These are phyloP conservation scores for Diorhabda sublineata DNA, from an alignment of 1,140 invertebrate species.

Conservation along the genomic window DNA sequence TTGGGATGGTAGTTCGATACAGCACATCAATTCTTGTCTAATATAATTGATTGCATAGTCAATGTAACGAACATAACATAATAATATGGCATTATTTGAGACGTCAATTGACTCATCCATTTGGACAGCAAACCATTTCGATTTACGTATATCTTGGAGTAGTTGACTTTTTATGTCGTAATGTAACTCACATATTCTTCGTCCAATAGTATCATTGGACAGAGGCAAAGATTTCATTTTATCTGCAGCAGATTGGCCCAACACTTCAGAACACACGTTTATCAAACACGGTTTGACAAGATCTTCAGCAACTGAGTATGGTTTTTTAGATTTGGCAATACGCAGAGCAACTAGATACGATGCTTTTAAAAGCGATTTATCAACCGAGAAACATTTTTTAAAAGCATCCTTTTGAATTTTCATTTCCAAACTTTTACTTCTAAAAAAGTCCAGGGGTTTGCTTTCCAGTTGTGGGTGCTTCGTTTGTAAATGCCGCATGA, in stretches of 20 bases:
- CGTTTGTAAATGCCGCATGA: slow-evolving; percentile 10
- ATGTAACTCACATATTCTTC: slow-evolving; percentile 21
- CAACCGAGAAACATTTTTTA: neutral
- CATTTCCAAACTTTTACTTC: neutral
- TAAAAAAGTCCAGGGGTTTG: neutral
- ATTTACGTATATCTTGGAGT: slow-evolving; percentile 6
- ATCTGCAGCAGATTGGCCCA: neutral
- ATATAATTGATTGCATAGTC: slow-evolving; percentile 18
- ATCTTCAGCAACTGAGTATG: slow-evolving; percentile 19
- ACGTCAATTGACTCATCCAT: slow-evolving; percentile 14
- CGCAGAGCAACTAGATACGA: slow-evolving; percentile 23
- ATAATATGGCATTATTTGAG: slow-evolving; percentile 15
- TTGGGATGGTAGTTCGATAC: no score
- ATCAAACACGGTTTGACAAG: slow-evolving; percentile 18
- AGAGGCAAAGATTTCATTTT: slow-evolving; percentile 27
- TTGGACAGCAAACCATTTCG: slow-evolving; percentile 17
- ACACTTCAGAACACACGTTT: slow-evolving; percentile 14
- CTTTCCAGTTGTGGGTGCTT: slow-evolving; percentile 2
- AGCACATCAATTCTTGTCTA: slow-evolving; percentile 12
- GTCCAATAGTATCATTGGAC: slow-evolving; percentile 24
- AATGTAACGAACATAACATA: slow-evolving; percentile 24
- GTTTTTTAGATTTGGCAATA: slow-evolving; percentile 14
- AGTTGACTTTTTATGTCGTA: slow-evolving; percentile 16
- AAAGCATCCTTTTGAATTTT: neutral
- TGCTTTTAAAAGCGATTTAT: neutral